A percentile compares a stretch with the other conserved stretches of the same genome.
These are phyloP conservation scores for Saccostrea echinata DNA, from an alignment of 1,140 invertebrate species.

Conservation along the genomic window DNA sequence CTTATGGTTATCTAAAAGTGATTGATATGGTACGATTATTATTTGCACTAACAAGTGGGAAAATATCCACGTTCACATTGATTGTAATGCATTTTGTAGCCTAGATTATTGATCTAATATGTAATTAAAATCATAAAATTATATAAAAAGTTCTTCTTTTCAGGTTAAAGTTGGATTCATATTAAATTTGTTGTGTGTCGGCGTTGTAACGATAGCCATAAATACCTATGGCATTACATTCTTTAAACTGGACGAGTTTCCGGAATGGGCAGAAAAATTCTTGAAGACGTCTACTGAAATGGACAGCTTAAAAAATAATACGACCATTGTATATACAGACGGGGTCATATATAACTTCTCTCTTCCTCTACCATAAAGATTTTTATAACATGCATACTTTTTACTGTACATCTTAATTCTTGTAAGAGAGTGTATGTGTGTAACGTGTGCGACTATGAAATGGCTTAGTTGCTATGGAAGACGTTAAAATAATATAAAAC, in stretches of 20 bases:
- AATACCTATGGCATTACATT: conserved; percentile 82
- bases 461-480: too few species aligned
- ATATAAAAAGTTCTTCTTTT: conserved; percentile 43
- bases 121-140: not conserved
- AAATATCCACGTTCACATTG: not conserved
- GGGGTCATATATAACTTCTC: not conserved
- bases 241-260: conserved; percentile 69
- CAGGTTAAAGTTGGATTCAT: conserved; percentile 87
- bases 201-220: conserved; percentile 85
- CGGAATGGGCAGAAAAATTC: conserved; percentile 43
- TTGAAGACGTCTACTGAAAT: not conserved
- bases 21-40: conserved; percentile 76
- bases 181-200: conserved; percentile 88
- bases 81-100: too few species aligned
- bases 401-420: too few species aligned
- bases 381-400: too few species aligned
- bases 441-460: too few species aligned
- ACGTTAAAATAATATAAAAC: too few species aligned
- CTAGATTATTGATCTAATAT: too few species aligned
- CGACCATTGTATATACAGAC: not conserved
- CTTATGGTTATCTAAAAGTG: conserved; percentile 75
- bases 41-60: too few species aligned
- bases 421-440: too few species aligned
- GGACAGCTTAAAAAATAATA: not conserved
- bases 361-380: not conserved